These are phyloP conservation scores for Microplitis deprimator DNA, from an alignment of 2,888 invertebrate species.

Conservation along the genomic window DNA sequence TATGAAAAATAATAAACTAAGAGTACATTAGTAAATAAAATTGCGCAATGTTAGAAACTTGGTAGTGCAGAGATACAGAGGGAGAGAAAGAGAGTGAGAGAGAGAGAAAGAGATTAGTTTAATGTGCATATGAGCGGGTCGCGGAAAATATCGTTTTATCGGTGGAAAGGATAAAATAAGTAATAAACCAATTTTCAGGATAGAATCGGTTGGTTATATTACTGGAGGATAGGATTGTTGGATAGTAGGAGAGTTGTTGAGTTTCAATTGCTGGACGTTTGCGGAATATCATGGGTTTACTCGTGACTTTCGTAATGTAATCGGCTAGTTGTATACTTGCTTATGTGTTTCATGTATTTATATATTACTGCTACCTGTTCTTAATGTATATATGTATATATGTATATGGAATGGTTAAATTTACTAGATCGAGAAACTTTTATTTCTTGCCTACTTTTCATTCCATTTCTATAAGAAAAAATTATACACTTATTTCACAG, in stretches of 20 bases:
- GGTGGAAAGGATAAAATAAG: slow-evolving; percentile 48
- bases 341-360: slow-evolving; percentile 25
- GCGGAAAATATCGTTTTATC: slow-evolving; percentile 18
- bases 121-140: slow-evolving; percentile 30
- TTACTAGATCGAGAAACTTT: not conserved
- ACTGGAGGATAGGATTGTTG: slow-evolving; percentile 27
- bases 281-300: slow-evolving; percentile 31
- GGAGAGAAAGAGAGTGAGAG: not conserved
- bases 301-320: slow-evolving; percentile 42
- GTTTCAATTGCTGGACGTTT: slow-evolving; percentile 47
- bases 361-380: slow-evolving; percentile 19
- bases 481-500: not conserved
- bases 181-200: slow-evolving; percentile 61
- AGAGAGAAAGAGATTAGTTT: not conserved
- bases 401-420: not conserved
- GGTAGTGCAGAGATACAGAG: not conserved
- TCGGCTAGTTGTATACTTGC: slow-evolving; percentile 26
- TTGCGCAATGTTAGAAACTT: slow-evolving; percentile 23
- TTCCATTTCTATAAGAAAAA: not conserved
- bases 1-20: not conserved
- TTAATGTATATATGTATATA: slow-evolving; percentile 8
- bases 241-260: slow-evolving; percentile 16
- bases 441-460: not conserved
- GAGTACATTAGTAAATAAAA: slow-evolving; percentile 6
- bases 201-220: slow-evolving; percentile 53